Percentiles rank a stretch among this genome's conserved stretches.
Conservation (phyloP, 2,797 vertebrate genomes). For the Argentina silus region DNA sequence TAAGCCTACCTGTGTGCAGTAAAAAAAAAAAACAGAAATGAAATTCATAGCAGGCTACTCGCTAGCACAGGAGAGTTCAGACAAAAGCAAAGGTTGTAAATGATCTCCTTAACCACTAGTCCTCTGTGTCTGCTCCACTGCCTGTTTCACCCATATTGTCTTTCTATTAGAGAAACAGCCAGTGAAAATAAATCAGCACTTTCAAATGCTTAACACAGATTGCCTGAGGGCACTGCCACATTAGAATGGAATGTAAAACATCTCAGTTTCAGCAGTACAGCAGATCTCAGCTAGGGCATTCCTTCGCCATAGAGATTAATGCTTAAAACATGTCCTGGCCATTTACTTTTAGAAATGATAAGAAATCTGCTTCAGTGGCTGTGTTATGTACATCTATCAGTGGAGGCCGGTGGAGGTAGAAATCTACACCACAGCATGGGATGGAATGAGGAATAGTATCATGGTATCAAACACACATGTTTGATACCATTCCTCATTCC, state of each 20-base stretch:
- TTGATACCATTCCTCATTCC: too few species aligned
- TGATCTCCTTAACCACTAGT: too few species aligned
- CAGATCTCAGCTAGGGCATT: conserved; percentile 55
- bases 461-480: too few species aligned
- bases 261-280: conserved; percentile 63
- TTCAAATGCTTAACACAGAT: conserved; percentile 48
- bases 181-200: conserved; percentile 50
- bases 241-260: conserved; percentile 53
- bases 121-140: not conserved
- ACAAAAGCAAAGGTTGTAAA: too few species aligned
- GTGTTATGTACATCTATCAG: not conserved
- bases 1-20: too few species aligned
- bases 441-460: too few species aligned
- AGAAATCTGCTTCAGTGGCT: conserved; percentile 13
- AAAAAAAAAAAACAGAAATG: too few species aligned
- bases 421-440: too few species aligned
- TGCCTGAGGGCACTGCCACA: conserved; percentile 34
- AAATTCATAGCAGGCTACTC: too few species aligned
- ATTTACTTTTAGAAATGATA: conserved; percentile 62
- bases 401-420: too few species aligned
- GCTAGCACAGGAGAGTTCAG: too few species aligned
- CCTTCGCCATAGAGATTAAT: conserved; percentile 21
- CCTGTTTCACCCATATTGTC: conserved; percentile 57
- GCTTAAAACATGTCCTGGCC: conserved; percentile 6
- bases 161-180: conserved; percentile 35